phyloP scores from a whole-genome alignment of 2,888 invertebrate genomes.

The Trichopoda pennipes region DNA sequence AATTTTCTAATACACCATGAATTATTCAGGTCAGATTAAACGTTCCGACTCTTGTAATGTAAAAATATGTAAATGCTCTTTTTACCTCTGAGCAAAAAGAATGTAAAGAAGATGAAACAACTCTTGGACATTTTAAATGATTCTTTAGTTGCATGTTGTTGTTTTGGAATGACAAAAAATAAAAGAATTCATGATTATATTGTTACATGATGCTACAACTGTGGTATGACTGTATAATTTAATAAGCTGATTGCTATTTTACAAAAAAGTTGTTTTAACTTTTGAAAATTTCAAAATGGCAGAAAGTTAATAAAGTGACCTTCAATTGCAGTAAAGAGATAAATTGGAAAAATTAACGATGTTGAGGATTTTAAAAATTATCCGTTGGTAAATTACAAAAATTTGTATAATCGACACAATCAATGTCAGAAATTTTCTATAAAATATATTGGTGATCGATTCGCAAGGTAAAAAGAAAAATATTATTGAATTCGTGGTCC shows the following conservation, averaged over 20 bases:
- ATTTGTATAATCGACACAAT: too few relatives aligned
- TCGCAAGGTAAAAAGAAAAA: too few relatives aligned
- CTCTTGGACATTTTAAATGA: constrained; percentile 23
- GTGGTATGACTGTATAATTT: constrained; percentile 30
- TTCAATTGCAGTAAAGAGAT: too few relatives aligned
- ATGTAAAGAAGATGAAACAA: constrained; percentile 17
- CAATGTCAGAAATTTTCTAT: too few relatives aligned
- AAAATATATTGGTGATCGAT: too few relatives aligned
- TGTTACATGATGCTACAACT: constrained; percentile 30
- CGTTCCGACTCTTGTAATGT: constrained; percentile 40
- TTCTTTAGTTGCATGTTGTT: constrained; percentile 30
- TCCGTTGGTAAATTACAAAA: too few relatives aligned
- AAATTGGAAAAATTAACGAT: too few relatives aligned
- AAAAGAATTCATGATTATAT: constrained; percentile 31
- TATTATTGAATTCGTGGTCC: too few relatives aligned
- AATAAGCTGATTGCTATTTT: not conserved
- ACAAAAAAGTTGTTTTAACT: too few relatives aligned
- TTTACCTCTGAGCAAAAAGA: not conserved
- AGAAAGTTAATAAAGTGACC: too few relatives aligned
- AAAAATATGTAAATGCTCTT: constrained; percentile 35
- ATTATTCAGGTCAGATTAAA: constrained; percentile 64
- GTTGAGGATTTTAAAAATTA: too few relatives aligned
- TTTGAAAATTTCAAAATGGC: too few relatives aligned
- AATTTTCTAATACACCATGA: constrained; percentile 54
- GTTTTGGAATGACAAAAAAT: constrained; percentile 8